Conservation (phyloP, 2,113 vertebrate species). For the Calidris pugnax region DNA sequence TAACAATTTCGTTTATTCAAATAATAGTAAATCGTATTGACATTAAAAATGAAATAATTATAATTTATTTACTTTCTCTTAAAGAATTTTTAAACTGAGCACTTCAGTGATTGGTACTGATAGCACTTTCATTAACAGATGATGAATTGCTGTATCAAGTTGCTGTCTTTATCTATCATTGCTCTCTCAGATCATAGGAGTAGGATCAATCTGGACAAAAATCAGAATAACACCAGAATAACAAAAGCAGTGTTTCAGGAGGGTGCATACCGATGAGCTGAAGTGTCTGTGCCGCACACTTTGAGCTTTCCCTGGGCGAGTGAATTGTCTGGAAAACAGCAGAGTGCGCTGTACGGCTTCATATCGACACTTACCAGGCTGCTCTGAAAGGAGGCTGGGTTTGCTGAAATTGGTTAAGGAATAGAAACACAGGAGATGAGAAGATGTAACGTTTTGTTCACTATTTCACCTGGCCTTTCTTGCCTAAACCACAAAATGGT, state of each 20-base stretch:
- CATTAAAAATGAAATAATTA: neutral
- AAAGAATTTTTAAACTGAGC: neutral
- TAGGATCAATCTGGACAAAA: neutral
- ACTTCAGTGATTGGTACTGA: neutral
- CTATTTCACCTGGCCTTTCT: neutral
- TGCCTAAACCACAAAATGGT: neutral
- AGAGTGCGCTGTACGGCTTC: accelerated
- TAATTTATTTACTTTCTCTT: neutral
- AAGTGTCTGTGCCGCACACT: neutral
- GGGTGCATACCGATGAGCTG: neutral
- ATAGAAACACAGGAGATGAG: neutral
- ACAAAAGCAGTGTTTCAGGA: neutral
- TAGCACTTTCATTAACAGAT: neutral
- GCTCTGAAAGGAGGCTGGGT: neutral
- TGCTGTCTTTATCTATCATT: neutral
- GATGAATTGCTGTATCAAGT: neutral
- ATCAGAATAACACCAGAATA: neutral
- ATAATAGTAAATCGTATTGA: neutral
- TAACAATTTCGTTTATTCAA: neutral
- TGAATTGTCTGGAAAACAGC: neutral
- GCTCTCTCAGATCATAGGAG: neutral
- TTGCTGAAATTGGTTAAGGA: neutral
- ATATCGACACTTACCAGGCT: neutral
- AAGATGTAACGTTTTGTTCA: neutral
- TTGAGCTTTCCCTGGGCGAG: neutral